Percentiles rank a stretch among this genome's conserved stretches.
phyloP scores from a whole-genome alignment of 2,113 vertebrate genomes.

The Mus spicilegus region DNA sequence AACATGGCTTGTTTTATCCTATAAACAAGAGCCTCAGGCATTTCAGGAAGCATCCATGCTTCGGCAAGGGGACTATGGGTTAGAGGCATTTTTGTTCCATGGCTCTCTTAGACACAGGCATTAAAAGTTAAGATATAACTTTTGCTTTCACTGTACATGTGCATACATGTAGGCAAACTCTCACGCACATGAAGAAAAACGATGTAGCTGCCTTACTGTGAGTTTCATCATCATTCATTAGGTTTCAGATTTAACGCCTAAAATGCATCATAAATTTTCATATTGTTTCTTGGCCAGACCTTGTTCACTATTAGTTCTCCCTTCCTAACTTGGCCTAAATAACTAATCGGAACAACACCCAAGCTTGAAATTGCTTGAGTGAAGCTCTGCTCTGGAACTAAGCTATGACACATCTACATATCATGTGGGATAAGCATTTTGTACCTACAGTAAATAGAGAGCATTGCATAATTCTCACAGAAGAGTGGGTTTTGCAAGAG shows the following conservation, averaged over 20 bases:
- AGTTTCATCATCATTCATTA: conserved; percentile 49
- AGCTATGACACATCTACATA: conserved; percentile 43
- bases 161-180: not conserved
- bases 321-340: conserved; percentile 63
- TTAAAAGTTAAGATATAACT: not conserved
- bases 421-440: conserved; percentile 20
- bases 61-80: not conserved
- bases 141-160: not conserved
- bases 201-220: not conserved
- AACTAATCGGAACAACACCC: conserved; percentile 38
- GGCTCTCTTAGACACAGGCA: not conserved
- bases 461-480: conserved; percentile 36
- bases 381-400: conserved; percentile 14
- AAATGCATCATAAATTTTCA: not conserved
- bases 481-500: conserved; percentile 26
- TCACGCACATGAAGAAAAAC: not conserved
- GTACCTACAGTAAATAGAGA: conserved; percentile 4
- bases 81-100: not conserved
- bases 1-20: not conserved
- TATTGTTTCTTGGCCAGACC: not conserved
- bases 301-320: not conserved
- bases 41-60: not conserved
- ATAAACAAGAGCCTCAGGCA: not conserved
- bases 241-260: not conserved
- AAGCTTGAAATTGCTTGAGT: conserved; percentile 30